Evolutionary conservation across 2,113 vertebrate genomes (phyloP).

Genomic region (Piaya cayana): DNA sequence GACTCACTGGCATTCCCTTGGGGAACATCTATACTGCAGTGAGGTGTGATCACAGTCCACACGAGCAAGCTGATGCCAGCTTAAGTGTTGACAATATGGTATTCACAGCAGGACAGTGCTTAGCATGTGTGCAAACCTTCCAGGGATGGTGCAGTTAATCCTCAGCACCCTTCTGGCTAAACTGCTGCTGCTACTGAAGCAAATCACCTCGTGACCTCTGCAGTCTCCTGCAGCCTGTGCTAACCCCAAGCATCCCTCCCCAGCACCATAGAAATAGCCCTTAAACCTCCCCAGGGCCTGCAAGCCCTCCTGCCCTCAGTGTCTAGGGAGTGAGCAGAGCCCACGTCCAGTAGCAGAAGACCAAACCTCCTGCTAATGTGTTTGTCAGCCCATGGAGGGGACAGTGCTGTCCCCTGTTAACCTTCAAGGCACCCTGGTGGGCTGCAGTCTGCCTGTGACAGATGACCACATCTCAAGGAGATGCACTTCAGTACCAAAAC

Average conservation of each 20-base stretch:
- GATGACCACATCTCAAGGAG: background rate
- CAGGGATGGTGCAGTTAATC: background rate
- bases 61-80: background rate
- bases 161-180: background rate
- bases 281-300: background rate
- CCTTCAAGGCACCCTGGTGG: background rate
- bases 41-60: background rate
- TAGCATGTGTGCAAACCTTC: background rate
- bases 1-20: background rate
- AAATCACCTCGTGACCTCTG: fast-evolving
- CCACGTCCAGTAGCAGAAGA: background rate
- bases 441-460: background rate
- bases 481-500: background rate
- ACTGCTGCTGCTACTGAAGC: background rate
- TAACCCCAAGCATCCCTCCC: background rate
- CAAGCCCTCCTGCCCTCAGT: background rate
- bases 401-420: background rate
- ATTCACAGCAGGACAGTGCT: background rate
- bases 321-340: background rate
- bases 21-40: background rate
- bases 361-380: fast-evolving
- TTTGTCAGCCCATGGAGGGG: background rate
- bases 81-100: background rate
- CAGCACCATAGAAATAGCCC: background rate
- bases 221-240: background rate